Conservation (phyloP, 2,113 vertebrate species). For the Ameiurus melas region DNA sequence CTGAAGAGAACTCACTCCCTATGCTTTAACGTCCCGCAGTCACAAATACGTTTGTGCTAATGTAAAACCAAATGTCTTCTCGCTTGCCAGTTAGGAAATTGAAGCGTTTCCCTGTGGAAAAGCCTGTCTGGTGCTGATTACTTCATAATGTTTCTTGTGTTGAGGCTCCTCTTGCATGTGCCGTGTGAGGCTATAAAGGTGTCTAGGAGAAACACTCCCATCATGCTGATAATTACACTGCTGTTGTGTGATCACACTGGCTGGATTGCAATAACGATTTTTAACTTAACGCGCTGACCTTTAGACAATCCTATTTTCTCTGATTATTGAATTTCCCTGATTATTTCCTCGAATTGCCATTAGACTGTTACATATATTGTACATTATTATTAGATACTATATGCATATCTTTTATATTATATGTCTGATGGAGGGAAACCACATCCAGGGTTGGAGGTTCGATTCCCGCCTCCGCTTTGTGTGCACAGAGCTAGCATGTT, state of each 20-base stretch:
- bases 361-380: neutral
- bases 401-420: neutral
- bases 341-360: neutral
- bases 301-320: conserved; percentile 23
- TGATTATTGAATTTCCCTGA: conserved; percentile 17
- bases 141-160: conserved; percentile 46
- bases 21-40: neutral
- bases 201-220: conserved; percentile 42
- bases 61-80: conserved; percentile 26
- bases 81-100: conserved; percentile 16
- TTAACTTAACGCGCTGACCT: conserved; percentile 45
- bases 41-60: conserved; percentile 44
- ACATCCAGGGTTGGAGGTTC: no score
- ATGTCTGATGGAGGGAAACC: neutral
- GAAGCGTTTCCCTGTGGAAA: conserved; percentile 38
- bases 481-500: no score
- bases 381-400: neutral
- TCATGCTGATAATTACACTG: conserved; percentile 51
- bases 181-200: conserved; percentile 41
- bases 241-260: conserved; percentile 30
- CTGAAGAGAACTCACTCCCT: conserved; percentile 13
- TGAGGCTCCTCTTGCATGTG: conserved; percentile 24
- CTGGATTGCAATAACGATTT: conserved; percentile 49
- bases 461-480: no score
- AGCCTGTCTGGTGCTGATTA: conserved; percentile 53